Conservation (phyloP, 2,888 invertebrate genomes). For the Pterostichus madidus region DNA sequence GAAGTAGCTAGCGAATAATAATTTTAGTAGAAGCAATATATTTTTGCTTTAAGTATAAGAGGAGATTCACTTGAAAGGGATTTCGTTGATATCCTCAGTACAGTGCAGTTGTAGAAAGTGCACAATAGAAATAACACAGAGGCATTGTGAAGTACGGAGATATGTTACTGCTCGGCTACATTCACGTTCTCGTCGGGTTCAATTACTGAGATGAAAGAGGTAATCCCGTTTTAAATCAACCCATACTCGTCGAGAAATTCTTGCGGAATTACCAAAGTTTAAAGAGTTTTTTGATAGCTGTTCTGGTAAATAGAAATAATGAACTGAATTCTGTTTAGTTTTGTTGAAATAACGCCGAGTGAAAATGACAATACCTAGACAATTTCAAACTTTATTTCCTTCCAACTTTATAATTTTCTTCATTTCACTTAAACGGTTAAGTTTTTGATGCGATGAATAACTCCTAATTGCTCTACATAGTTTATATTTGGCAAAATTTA, state of each 20-base stretch:
- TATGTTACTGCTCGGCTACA: slow-evolving; percentile 1
- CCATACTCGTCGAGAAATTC: slow-evolving; percentile 34
- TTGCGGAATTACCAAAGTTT: slow-evolving; percentile 39
- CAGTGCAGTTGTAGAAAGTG: background rate
- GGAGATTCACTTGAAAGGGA: slow-evolving; percentile 20
- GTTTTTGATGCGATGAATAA: background rate
- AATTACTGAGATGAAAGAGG: slow-evolving; percentile 41
- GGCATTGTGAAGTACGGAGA: slow-evolving; percentile 23
- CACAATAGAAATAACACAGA: slow-evolving; percentile 48
- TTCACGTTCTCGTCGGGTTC: slow-evolving; percentile 1
- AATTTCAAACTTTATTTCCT: slow-evolving; percentile 44
- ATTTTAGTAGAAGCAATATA: slow-evolving; percentile 31
- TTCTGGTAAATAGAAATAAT: slow-evolving; percentile 51
- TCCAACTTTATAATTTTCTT: slow-evolving; percentile 40
- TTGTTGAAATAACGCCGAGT: slow-evolving; percentile 43
- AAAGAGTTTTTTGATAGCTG: slow-evolving; percentile 11
- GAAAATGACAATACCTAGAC: slow-evolving; percentile 49
- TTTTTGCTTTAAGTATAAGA: background rate
- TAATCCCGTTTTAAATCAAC: slow-evolving; percentile 50
- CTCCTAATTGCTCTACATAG: background rate
- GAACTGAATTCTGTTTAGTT: slow-evolving; percentile 44
- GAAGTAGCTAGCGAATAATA: background rate
- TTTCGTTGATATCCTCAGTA: slow-evolving; percentile 38
- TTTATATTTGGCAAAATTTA: too few species aligned
- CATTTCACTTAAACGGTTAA: slow-evolving; percentile 34